phyloP scores from a whole-genome alignment of 2,888 invertebrate species.

The Hipparchia sbordonii region DNA sequence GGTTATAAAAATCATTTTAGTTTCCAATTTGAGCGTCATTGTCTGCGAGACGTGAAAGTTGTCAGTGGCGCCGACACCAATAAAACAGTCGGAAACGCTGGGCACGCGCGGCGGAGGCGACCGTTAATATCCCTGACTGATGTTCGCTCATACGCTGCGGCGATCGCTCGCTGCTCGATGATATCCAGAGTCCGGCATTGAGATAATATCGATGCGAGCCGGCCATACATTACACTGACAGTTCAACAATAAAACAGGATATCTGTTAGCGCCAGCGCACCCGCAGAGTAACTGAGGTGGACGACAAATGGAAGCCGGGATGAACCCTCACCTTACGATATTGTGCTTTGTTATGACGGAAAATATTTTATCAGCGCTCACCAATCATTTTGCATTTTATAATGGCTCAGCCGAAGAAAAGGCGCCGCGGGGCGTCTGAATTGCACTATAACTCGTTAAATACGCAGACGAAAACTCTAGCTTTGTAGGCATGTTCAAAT shows the following conservation, averaged over 20 bases:
- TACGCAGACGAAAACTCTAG: constrained; percentile 46
- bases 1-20: constrained; percentile 76
- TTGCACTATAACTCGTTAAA: constrained; percentile 43
- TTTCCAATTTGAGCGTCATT: constrained; percentile 78
- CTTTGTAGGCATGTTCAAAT: constrained; percentile 61
- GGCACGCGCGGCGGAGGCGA: constrained; percentile 55
- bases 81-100: constrained; percentile 67
- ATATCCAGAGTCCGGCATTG: constrained; percentile 58
- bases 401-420: constrained; percentile 51
- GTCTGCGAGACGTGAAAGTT: constrained; percentile 79
- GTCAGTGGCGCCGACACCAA: constrained; percentile 79
- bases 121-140: constrained; percentile 61
- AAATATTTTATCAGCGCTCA: constrained; percentile 51
- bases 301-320: constrained; percentile 67
- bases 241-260: constrained; percentile 71
- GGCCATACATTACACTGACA: constrained; percentile 74
- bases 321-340: constrained; percentile 60
- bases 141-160: constrained; percentile 56
- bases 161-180: constrained; percentile 61
- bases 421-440: constrained; percentile 40
- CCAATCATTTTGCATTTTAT: constrained; percentile 51
- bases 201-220: constrained; percentile 63
- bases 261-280: constrained; percentile 64
- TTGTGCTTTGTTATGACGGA: constrained; percentile 53
- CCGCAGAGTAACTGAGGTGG: constrained; percentile 48